Evolutionary conservation across 2,888 invertebrate genomes (phyloP), one percentile per base, ranked within the genome.

Genomic region (Philaethria dido): DNA sequence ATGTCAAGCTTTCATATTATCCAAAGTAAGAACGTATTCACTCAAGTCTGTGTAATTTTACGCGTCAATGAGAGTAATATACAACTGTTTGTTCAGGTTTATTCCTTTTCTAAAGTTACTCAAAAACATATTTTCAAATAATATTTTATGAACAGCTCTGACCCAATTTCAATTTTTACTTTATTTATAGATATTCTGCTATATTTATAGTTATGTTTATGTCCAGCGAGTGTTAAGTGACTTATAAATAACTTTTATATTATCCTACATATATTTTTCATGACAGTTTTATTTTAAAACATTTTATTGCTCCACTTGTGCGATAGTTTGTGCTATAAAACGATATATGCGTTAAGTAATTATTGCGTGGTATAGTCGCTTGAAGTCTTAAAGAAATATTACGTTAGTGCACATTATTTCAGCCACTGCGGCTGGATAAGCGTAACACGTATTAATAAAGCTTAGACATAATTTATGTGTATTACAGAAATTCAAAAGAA

Each of bases 161-260:
- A 52, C 52, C 52, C 29, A 52, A 29, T 29, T 52, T 52, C 52
- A 52, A 20, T 42, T 69, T n/a, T 64, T 57, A 57, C 39, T 48
- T 33, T 54, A 57, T 62, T 63, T 63, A 42, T 62, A 62, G 59
- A 63, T 66, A 68, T 65, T 63, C 60, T 50, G 45, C 50, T 29
- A 3, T 39, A 39, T 52, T 29, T 29, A 52, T 29, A 29, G 16
- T 52, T 50, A 1, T 16, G n/a, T 29, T 52, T 52, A 52, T 45
- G 66, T 68, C 66, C 70, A 72, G 74, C 77, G 74, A 73, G 78
- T 29, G 50, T 16, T 72, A 69, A 65, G 75, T 69, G 69, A 75
- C 66, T 74, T 73, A 78, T 80, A 79, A 81, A 81, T 80, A 74
- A 76, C 75, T 68, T 75, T 69, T 75, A 76, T 76, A 82, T 75